phyloP scores from a whole-genome alignment of 2,797 vertebrate genomes.

The Varecia variegata region DNA sequence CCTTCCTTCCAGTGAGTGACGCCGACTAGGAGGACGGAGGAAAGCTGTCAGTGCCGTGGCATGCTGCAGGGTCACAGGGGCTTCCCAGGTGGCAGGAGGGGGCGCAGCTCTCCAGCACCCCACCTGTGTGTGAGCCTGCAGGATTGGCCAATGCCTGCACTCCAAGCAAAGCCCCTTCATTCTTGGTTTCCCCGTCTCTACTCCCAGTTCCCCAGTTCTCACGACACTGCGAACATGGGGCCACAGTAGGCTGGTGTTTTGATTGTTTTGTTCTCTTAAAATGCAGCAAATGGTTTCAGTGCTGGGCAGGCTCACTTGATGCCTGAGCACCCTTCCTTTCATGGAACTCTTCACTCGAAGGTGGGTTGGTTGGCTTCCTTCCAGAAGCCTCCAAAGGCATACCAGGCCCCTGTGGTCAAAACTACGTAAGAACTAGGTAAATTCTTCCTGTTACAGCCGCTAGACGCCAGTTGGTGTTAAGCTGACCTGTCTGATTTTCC shows the following conservation, averaged over 20 bases:
- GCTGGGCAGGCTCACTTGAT: not conserved
- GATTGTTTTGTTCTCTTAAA: not conserved
- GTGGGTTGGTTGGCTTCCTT: not conserved
- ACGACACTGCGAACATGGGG: not conserved
- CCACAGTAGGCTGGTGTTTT: not conserved
- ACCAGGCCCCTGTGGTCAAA: not conserved
- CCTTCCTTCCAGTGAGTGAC: not conserved
- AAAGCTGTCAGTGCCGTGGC: too few species aligned
- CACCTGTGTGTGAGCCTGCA: not conserved
- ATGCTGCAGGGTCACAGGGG: accelerated
- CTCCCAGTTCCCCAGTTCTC: not conserved
- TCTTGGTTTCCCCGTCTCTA: not conserved
- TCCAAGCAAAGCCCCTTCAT: too few species aligned
- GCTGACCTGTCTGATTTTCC: not conserved
- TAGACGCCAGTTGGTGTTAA: not conserved
- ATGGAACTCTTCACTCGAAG: not conserved
- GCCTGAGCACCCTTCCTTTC: not conserved
- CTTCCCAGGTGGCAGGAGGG: not conserved
- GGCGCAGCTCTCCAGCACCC: not conserved
- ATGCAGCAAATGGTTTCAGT: not conserved
- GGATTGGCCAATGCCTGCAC: not conserved
- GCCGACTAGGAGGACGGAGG: not conserved
- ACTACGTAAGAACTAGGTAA: not conserved
- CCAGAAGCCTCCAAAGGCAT: not conserved
- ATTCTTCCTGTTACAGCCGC: not conserved